Evolutionary conservation across 1,140 invertebrate species (phyloP).

Genomic region (Hylyphantes graminicola): DNA sequence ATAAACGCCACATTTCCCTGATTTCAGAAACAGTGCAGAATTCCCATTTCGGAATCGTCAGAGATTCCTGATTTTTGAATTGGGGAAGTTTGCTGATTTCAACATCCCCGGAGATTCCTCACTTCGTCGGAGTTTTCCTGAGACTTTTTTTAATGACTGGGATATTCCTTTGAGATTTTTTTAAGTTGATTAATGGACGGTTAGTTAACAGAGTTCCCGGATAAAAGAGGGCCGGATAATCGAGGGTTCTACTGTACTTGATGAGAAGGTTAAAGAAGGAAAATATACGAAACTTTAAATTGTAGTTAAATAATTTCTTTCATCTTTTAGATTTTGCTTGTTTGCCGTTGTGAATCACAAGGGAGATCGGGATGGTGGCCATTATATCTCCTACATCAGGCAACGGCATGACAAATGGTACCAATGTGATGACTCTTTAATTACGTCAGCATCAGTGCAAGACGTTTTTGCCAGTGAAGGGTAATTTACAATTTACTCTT

Average conservation of each 20-base stretch:
- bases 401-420: constrained; percentile 95
- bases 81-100: no score
- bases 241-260: background rate
- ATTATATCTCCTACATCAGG: constrained; percentile 94
- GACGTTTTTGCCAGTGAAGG: constrained; percentile 96
- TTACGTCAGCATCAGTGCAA: constrained; percentile 84
- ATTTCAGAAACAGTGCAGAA: no score
- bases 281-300: background rate
- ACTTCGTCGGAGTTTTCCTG: no score
- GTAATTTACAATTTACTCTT: constrained; percentile 70
- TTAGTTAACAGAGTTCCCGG: no score
- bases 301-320: constrained; percentile 1
- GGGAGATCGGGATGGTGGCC: constrained; percentile 91
- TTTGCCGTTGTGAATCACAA: constrained; percentile 97
- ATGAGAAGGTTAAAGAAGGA: background rate
- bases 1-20: no score
- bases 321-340: constrained; percentile 79
- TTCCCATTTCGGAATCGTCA: no score
- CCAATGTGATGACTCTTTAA: constrained; percentile 96
- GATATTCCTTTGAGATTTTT: no score
- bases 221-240: background rate
- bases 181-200: no score
- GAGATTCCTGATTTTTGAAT: no score
- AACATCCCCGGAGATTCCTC: no score
- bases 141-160: no score